Percentiles rank a stretch among this genome's conserved stretches.
Evolutionary conservation across 1,140 invertebrate species (phyloP).

Genomic region (Apolygus lucorum): DNA sequence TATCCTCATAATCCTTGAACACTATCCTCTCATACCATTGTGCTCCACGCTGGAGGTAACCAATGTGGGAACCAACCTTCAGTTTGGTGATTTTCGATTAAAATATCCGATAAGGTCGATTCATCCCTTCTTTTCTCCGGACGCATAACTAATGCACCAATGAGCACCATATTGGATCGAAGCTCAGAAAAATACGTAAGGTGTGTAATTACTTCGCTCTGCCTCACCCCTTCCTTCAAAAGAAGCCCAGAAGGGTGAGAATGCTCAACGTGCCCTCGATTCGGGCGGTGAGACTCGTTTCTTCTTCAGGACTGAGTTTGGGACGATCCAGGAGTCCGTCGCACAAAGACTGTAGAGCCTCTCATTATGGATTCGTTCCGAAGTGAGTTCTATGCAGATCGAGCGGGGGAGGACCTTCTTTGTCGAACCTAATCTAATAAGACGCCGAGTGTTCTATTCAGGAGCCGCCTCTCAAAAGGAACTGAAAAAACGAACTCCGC

Average conservation of each 20-base stretch:
- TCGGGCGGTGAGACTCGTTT: not conserved
- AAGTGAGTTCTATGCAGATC: constrained; percentile 11
- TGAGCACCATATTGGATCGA: constrained; percentile 9
- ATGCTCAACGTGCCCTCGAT: constrained; percentile 2
- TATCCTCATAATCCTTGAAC: no score
- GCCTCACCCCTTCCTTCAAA: no score
- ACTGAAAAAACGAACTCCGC: no score
- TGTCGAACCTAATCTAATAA: constrained; percentile 15
- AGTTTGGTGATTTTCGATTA: no score
- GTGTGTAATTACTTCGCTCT: constrained; percentile 3
- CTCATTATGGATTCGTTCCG: constrained; percentile 13
- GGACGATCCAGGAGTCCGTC: not conserved
- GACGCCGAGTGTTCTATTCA: constrained; percentile 1
- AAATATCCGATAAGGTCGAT: no score
- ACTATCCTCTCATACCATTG: no score
- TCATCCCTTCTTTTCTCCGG: not conserved
- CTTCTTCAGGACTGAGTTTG: not conserved
- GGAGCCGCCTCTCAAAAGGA: not conserved
- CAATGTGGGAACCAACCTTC: no score
- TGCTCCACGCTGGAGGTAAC: no score
- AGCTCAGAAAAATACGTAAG: no score
- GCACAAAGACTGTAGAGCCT: not conserved
- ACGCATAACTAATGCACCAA: not conserved
- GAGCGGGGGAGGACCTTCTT: not conserved
- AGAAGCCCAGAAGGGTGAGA: no score